Evolutionary conservation across 1,140 invertebrate genomes (phyloP).

Genomic region (Cotesia vestalis): DNA sequence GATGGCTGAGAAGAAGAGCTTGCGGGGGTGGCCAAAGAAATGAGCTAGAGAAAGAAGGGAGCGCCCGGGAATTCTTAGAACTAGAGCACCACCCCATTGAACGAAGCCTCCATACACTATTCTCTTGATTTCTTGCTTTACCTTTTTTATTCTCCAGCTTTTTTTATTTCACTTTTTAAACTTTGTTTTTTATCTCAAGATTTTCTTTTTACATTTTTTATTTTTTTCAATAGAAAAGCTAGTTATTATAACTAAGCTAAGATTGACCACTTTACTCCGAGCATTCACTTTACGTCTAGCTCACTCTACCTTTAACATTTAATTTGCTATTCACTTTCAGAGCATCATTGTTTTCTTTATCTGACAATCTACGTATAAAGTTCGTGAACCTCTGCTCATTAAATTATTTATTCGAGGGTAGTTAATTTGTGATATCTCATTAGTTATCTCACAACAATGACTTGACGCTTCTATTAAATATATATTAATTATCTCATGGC

Average conservation of each 20-base stretch:
- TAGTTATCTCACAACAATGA: not conserved
- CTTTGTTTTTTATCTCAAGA: no score
- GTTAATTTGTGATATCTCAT: constrained; percentile 6
- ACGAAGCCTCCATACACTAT: constrained; percentile 11
- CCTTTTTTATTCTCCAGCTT: constrained; percentile 1
- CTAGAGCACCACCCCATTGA: constrained; percentile 33
- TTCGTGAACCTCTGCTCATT: not conserved
- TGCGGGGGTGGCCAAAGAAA: not conserved
- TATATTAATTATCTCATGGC: no score
- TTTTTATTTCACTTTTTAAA: not conserved
- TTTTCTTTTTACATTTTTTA: not conserved
- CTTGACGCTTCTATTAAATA: no score
- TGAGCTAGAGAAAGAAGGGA: constrained; percentile 8
- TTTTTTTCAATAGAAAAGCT: not conserved
- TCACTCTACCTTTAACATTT: constrained; percentile 4
- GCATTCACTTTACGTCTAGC: not conserved
- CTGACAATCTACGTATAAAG: no score
- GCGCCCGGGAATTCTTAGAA: constrained; percentile 33
- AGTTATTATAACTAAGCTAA: constrained; percentile 15
- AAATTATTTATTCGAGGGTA: not conserved
- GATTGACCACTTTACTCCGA: constrained; percentile 6
- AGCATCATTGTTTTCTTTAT: not conserved
- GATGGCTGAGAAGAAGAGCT: constrained; percentile 12
- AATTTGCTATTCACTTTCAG: not conserved
- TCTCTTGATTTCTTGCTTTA: constrained; percentile 16